Evolutionary conservation across 2,888 invertebrate genomes (phyloP), one percentile per base, ranked within the genome.

Genomic region (Torymus aiolomorphi): DNA sequence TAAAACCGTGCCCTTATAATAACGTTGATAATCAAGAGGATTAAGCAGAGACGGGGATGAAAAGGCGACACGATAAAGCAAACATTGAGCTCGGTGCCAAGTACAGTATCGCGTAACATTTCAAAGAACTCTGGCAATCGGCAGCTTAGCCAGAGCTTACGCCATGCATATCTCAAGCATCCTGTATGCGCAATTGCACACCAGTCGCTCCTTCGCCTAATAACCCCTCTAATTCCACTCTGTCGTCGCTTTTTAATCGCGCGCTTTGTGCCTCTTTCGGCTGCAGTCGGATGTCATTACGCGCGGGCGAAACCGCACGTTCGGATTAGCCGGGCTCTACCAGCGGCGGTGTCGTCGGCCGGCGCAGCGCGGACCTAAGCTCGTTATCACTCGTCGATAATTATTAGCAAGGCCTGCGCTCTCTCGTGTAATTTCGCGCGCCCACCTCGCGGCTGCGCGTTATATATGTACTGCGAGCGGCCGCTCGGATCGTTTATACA

Each of bases 331-430:
- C 42, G 24, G 70, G 51, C 65, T 20, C 8, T 42, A 8, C 42
- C 8, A 2, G 20, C 2, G 20, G 20, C 20, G 12, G 18, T 49
- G 5, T 4, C 18, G 63, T 49, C 61, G 56, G 42, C 42, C 8
- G 42, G 2, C 20, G 20, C 20, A 20, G 11, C 18, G 73, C 69
- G 61, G 62, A 18, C 78, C 74, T 75, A 75, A 81, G 74, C 80
- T 78, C 66, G 62, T 78, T 78, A 74, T 67, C 66, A 14, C 61
- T 81, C 78, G 71, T 71, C 74, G 78, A 78, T 78, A 81, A 81
- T 78, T 71, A 78, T 81, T 81, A 78, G 54, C 62, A n/a, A 72
- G 5, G 11, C 62, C 61, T 13, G 49, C 51, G 42, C 42, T 5
- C 42, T 8, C 42, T 8, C 42, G 42, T 42, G 54, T 65, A 49